Percentiles rank a stretch among this genome's conserved stretches.
Conservation (phyloP, 2,888 invertebrate species). For the Choreutis nemorana region DNA sequence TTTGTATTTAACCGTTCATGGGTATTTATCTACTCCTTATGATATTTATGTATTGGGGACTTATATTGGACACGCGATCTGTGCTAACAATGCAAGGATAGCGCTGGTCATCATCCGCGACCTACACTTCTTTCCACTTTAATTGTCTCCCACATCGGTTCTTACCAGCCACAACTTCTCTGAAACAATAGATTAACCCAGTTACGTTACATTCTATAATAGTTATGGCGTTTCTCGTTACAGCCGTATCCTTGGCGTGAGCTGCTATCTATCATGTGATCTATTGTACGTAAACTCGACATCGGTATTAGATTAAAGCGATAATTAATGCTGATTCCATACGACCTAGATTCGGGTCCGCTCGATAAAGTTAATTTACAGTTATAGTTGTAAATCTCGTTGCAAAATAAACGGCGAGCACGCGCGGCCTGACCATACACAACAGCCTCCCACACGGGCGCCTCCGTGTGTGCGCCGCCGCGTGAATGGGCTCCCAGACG, state of each 20-base stretch:
- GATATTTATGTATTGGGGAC: constrained; percentile 62
- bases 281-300: constrained; percentile 58
- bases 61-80: constrained; percentile 57
- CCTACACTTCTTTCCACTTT: constrained; percentile 59
- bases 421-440: constrained; percentile 56
- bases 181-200: constrained; percentile 59
- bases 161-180: constrained; percentile 36
- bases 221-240: constrained; percentile 34
- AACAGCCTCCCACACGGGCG: constrained; percentile 48
- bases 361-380: constrained; percentile 65
- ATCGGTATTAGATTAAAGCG: constrained; percentile 61
- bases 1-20: constrained; percentile 28
- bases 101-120: constrained; percentile 24
- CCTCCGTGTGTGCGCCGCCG: constrained; percentile 12
- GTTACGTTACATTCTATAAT: constrained; percentile 33
- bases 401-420: constrained; percentile 57
- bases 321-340: constrained; percentile 67
- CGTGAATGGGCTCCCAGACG: constrained; percentile 44
- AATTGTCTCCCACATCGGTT: constrained; percentile 51
- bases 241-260: constrained; percentile 59
- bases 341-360: constrained; percentile 61
- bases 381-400: constrained; percentile 64
- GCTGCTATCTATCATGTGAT: constrained; percentile 61
- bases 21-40: constrained; percentile 44
- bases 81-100: constrained; percentile 62